These are phyloP conservation scores for Pogonus chalceus DNA, from an alignment of 1,140 invertebrate species.

Conservation along the genomic window DNA sequence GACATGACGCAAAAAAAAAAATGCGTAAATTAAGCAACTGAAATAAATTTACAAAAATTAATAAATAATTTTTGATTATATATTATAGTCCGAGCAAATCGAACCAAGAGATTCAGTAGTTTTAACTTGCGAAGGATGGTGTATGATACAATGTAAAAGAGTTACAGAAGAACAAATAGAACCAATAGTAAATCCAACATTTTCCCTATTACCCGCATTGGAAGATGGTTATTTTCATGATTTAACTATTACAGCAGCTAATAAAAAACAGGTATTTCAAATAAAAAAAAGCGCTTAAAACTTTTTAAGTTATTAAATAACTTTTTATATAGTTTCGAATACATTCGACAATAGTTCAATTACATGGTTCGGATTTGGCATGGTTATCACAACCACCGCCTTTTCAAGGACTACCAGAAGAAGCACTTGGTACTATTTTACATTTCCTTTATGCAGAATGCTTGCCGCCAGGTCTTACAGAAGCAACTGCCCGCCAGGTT, in stretches of 20 bases:
- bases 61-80: constrained; percentile 10
- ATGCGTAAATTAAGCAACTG: neutral
- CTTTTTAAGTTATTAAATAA: neutral
- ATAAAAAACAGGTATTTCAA: constrained; percentile 40
- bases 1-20: too few relatives aligned
- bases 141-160: constrained; percentile 50
- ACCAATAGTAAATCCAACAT: constrained; percentile 35
- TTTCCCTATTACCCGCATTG: constrained; percentile 49
- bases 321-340: constrained; percentile 44
- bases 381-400: constrained; percentile 39
- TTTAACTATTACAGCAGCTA: constrained; percentile 41
- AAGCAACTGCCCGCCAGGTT: constrained; percentile 44
- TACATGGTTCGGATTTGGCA: constrained; percentile 44
- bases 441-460: constrained; percentile 57
- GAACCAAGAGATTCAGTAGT: constrained; percentile 44
- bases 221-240: constrained; percentile 55
- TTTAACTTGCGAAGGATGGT: constrained; percentile 52
- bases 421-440: constrained; percentile 46
- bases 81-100: constrained; percentile 35
- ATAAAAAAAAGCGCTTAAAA: neutral
- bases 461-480: constrained; percentile 44
- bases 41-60: neutral
- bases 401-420: constrained; percentile 42
- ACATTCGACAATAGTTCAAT: constrained; percentile 47
- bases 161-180: constrained; percentile 38